These are phyloP conservation scores for Morus bassanus DNA, from an alignment of 2,797 vertebrate species.

Conservation along the genomic window DNA sequence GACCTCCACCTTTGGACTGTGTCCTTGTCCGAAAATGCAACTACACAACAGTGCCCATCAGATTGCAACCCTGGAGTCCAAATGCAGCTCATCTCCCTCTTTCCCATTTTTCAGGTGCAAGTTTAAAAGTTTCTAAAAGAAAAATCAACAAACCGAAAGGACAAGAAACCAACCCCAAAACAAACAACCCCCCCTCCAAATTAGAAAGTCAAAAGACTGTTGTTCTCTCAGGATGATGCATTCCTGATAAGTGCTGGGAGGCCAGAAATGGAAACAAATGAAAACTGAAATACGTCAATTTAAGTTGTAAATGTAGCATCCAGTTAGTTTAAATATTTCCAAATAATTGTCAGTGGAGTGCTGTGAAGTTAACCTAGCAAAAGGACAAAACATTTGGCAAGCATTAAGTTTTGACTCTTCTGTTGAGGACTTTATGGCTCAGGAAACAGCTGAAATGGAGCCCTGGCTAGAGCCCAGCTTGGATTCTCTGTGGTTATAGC, in stretches of 20 bases:
- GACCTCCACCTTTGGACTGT: background rate
- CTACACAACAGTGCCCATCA: background rate
- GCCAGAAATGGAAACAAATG: background rate
- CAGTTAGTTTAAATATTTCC: constrained; percentile 2
- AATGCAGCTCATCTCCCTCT: background rate
- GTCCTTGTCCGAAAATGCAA: background rate
- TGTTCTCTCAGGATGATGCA: background rate
- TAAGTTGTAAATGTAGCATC: background rate
- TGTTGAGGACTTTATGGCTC: background rate
- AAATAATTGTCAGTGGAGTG: background rate
- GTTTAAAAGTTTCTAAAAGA: background rate
- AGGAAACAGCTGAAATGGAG: background rate
- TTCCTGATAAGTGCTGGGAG: background rate
- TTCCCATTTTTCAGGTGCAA: background rate
- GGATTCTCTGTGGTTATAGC: background rate
- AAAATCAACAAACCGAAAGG: background rate
- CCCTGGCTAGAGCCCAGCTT: background rate
- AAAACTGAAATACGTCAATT: background rate
- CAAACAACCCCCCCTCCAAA: background rate
- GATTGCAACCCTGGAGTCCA: background rate
- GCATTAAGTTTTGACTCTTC: background rate
- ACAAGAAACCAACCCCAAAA: background rate
- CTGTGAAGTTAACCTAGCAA: background rate
- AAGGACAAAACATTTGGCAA: background rate
- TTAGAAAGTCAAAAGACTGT: background rate